Evolutionary conservation across 2,888 invertebrate species (phyloP).

Genomic region (Pardosa pseudoannulata): DNA sequence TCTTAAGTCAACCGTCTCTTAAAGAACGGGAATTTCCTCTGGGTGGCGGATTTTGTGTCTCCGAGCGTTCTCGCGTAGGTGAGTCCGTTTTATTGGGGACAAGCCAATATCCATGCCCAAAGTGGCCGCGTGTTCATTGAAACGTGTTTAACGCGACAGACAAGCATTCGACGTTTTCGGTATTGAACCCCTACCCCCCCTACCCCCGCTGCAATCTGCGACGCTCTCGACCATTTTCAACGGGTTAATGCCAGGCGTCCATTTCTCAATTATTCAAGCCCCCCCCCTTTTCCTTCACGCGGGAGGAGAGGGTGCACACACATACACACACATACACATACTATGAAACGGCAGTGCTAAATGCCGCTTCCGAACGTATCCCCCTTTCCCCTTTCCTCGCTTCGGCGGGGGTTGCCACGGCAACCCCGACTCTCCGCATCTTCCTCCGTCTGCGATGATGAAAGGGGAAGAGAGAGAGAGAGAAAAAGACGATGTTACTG

Average conservation of each 20-base stretch:
- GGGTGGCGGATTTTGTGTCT: no score
- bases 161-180: no score
- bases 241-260: background rate
- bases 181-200: no score
- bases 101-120: no score
- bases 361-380: background rate
- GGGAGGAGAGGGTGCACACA: background rate
- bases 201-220: no score
- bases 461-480: background rate
- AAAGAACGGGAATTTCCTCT: no score
- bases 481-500: background rate
- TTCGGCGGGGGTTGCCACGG: slow-evolving; percentile 38
- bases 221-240: background rate
- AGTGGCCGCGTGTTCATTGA: no score
- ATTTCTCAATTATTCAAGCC: background rate
- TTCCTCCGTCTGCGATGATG: background rate
- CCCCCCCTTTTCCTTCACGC: background rate
- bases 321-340: background rate
- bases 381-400: background rate
- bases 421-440: background rate
- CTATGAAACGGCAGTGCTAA: slow-evolving; percentile 2
- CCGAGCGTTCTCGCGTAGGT: no score
- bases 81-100: no score
- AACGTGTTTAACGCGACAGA: no score
- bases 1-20: no score